Evolutionary conservation across 2,888 invertebrate genomes (phyloP), one percentile per base, ranked within the genome.

Genomic region (Cerceris rybyensis): DNA sequence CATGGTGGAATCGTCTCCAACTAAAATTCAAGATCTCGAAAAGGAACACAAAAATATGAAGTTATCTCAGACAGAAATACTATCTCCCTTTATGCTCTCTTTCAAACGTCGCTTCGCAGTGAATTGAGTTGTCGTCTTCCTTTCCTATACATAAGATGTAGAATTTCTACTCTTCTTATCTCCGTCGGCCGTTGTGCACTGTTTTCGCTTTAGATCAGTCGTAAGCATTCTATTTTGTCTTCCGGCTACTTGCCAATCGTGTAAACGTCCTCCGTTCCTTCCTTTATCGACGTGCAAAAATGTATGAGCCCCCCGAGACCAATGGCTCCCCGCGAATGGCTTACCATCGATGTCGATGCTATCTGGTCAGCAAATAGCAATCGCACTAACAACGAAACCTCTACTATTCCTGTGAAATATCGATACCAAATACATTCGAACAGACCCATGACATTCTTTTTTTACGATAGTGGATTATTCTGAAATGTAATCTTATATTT

Each of bases 191-290:
- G 8, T 46, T 57, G 57, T 57, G 17, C 17, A 9, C 17, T 17
- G 13, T 17, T 28, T 16, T 57, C 57, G 16, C 39, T 57, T 73
- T 43, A 42, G 57, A 57, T 52, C 69, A 39, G 57, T 55, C 43
- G 46, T 70, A 69, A 52, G 46, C 63, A n/a, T 57, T 50, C 16
- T 43, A 70, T 64, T 74, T 70, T 63, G 63, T 70, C 61, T 63
- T 42, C 39, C 70, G 70, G 61, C 70, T 55, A 58, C 58, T 49
- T 28, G 42, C 16, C 9, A 14, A 57, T 13, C 52, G 55, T 63
- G 46, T 43, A 50, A 57, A 42, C 42, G 13, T 55, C 41, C n/a
- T 49, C 39, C 17, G 57, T 66, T 59, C 58, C 58, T 66, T n/a
- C 50, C 58, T 16, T 13, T 58, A 14, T 5, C 16, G 59, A 13